Evolutionary conservation across 2,888 invertebrate species (phyloP), one percentile per base, ranked within the genome.

Genomic region (Aphidius colemani): DNA sequence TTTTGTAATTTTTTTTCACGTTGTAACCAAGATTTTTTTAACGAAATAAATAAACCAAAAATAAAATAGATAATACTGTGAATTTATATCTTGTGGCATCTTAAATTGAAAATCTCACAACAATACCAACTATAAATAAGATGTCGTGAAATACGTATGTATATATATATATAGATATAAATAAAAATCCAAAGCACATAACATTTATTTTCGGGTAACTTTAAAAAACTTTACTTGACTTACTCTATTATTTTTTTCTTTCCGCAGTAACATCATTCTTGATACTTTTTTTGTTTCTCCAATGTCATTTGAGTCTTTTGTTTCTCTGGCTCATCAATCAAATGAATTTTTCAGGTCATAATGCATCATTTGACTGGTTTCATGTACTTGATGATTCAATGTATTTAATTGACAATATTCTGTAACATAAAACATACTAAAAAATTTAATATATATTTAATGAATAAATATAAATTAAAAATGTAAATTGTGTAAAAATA

Each of bases 221-320:
- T 40, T 53, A 40, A 18, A 13, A 61, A 30, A 30, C 10, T 60
- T 63, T 51, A 61, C 63, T 63, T 45, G 53, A 53, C 60, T 61
- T 13, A 40, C 30, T 53, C 48, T 61, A 53, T 61, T 61, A 39
- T 55, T 45, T 45, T 45, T 4, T 43, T 44, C 7, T 18, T 11
- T 43, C 9, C 9, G 3, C 8, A 11, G 9, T 51, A 11, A 30
- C 59, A 51, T 30, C 39, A 8, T 43, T 46, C 30, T 30, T 7
- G 45, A 53, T 40, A 46, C 53, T 39, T 51, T 39, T 51, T 53
- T 53, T 44, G 11, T 45, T 46, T 39, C 65, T 63, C 63, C 2
- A 60, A 60, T 58, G 64, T 67, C 63, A 68, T 67, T 66, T 71
- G 64, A 69, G 65, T 59, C 65, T 65, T 55, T 68, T 67, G 70